Evolutionary conservation across 37 sponge, comb jelly and placozoan genomes (phyloP), one percentile per base, ranked within the genome.

Genomic region (Axinella damicornis): DNA sequence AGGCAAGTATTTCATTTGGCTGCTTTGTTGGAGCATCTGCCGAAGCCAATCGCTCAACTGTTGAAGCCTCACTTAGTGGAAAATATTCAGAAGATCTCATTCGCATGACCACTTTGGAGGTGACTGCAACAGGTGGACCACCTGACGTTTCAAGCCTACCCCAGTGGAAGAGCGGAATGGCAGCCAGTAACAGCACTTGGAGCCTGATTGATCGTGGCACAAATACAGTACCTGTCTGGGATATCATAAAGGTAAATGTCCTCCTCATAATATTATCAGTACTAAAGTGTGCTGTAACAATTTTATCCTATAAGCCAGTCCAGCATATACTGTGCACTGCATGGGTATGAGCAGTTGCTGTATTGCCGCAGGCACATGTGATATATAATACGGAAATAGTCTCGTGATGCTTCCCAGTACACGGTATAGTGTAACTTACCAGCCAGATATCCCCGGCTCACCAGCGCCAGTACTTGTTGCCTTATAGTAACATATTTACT

Each of bases 201-300:
- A 24, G 12, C 32, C 21, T 74, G 32, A 77, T 59, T 77, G 77
- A 77, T 35, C 37, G 63, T 37, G 77, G 77, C 9, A 57, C 20
- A 9, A 53, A 5, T 4, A 36, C 15, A 21, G 37, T 77, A 14
- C 31, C 77, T 17, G 77, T 77, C 32, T 77, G 77, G 77, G 77
- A 77, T 6, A 77, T 77, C 22, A 77, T 77, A 60, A 22, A 57
- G n/a, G n/a, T n/a, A n/a, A n/a, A n/a, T n/a, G n/a, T n/a, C n/a
- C n/a, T n/a, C n/a, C n/a, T n/a, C n/a, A n/a, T n/a, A n/a, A n/a
- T n/a, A n/a, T n/a, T n/a, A n/a, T n/a, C n/a, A n/a, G n/a, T n/a
- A n/a, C n/a, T n/a, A n/a, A n/a, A n/a, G n/a, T n/a, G n/a, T n/a
- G n/a, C n/a, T n/a, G n/a, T n/a, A n/a, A n/a, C n/a, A n/a, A n/a